Evolutionary conservation across 2,888 invertebrate genomes (phyloP).

Genomic region (Cremastinae sp.): DNA sequence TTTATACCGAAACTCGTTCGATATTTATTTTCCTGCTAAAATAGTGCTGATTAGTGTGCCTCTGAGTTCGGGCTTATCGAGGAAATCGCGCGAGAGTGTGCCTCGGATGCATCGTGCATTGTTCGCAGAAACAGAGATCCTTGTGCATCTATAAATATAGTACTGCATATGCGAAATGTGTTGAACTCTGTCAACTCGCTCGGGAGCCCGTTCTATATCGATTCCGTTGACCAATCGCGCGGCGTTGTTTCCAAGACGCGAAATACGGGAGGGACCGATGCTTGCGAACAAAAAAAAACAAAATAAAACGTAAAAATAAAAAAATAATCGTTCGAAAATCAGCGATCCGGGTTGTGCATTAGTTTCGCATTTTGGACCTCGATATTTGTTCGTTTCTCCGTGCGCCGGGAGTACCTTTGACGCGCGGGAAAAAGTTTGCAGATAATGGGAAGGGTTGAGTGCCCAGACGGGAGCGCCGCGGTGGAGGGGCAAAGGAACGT

Average conservation of each 20-base stretch:
- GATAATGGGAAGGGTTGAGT: constrained; percentile 3
- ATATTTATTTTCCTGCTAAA: too few species aligned
- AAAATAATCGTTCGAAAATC: not conserved
- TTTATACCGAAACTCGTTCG: too few species aligned
- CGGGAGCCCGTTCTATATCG: constrained; percentile 29
- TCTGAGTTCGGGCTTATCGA: not conserved
- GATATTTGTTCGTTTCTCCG: not conserved
- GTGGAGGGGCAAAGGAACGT: constrained; percentile 1
- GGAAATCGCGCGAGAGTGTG: not conserved
- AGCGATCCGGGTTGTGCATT: not conserved
- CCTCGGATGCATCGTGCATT: not conserved
- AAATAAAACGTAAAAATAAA: not conserved
- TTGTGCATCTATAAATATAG: constrained; percentile 12
- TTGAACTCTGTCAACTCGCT: constrained; percentile 10
- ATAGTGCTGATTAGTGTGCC: too few species aligned
- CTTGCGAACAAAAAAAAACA: not conserved
- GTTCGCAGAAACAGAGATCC: constrained; percentile 5
- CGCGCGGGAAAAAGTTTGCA: constrained; percentile 47
- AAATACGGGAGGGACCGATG: constrained; percentile 6
- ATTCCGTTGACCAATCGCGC: constrained; percentile 36
- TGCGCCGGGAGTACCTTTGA: not conserved
- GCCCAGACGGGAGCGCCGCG: not conserved
- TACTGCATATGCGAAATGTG: not conserved
- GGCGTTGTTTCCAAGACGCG: constrained; percentile 19
- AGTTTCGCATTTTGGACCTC: not conserved